A percentile compares a stretch with the other conserved stretches of the same genome.
These are phyloP conservation scores for Himalopsyche kuldschensis DNA, from an alignment of 2,888 invertebrate genomes.

Conservation along the genomic window DNA sequence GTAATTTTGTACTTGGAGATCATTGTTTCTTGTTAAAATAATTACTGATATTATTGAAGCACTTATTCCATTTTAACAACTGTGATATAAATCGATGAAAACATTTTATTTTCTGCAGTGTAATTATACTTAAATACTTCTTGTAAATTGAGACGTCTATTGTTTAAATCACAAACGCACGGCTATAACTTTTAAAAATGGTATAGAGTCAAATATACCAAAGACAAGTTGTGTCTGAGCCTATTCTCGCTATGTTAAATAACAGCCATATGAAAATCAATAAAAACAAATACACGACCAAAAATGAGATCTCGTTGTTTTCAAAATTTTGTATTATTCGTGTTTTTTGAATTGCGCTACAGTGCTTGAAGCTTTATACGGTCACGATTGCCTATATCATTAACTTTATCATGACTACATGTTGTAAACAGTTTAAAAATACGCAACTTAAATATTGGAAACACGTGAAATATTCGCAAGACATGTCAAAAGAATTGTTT, in stretches of 20 bases:
- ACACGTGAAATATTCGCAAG: no score
- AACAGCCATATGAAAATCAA: no score
- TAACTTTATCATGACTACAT: neutral
- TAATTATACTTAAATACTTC: neutral
- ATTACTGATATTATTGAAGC: no score
- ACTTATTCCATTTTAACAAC: neutral
- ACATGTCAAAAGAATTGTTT: no score
- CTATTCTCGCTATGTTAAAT: no score
- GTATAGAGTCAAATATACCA: neutral
- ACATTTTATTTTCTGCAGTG: neutral
- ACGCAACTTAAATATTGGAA: neutral
- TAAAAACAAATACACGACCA: no score
- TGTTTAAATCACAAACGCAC: neutral
- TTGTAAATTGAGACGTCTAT: neutral
- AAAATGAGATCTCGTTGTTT: neutral
- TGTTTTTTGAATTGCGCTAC: neutral
- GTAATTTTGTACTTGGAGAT: neutral
- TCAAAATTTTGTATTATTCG: neutral
- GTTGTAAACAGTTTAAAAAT: neutral
- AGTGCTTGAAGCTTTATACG: neutral
- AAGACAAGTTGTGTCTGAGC: no score
- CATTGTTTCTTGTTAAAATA: neutral
- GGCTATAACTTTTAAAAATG: neutral
- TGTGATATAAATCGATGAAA: constrained; percentile 4
- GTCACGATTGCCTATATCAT: neutral